Conservation (phyloP, 2,113 vertebrate species). For the Callospermophilus lateralis region DNA sequence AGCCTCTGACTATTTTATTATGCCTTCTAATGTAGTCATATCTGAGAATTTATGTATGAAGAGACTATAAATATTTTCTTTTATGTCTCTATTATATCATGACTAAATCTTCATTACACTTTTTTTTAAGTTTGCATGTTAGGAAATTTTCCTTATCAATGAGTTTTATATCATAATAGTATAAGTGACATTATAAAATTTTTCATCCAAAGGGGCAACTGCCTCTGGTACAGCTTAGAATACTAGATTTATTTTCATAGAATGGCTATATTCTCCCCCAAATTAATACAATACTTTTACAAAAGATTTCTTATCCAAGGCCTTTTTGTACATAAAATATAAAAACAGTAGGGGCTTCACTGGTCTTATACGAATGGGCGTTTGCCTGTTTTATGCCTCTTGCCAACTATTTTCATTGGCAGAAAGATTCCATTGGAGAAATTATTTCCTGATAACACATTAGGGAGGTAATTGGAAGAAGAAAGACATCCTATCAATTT, state of each 20-base stretch:
- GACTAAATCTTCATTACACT: background rate
- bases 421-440: background rate
- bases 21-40: background rate
- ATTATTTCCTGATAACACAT: background rate
- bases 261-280: background rate
- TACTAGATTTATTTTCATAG: background rate
- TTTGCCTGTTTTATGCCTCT: background rate
- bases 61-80: background rate
- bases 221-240: background rate
- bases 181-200: background rate
- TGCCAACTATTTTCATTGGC: background rate
- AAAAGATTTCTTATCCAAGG: background rate
- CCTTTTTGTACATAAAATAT: background rate
- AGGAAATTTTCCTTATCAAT: background rate
- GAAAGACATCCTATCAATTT: background rate
- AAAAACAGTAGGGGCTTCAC: background rate
- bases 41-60: background rate
- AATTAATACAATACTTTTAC: background rate
- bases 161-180: background rate
- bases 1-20: background rate
- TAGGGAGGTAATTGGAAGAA: background rate
- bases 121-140: background rate
- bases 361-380: background rate
- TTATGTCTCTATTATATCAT: background rate
- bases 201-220: background rate